Evolutionary conservation across 92 coral and sea anemone species (phyloP).

Genomic region (Plumapathes pennacea): DNA sequence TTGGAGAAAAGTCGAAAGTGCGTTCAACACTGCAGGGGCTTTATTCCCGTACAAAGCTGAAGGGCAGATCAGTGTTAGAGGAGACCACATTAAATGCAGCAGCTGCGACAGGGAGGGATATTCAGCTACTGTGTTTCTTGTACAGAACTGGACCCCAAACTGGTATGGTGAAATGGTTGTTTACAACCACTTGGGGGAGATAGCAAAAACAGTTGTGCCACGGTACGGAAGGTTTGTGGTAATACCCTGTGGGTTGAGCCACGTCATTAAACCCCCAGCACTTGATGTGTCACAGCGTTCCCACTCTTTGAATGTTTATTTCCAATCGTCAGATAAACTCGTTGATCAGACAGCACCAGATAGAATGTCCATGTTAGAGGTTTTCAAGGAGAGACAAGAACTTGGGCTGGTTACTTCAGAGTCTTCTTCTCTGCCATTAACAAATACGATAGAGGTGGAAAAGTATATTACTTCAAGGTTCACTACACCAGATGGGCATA

Average conservation of each 20-base stretch:
- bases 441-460: conserved; percentile 16
- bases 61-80: conserved; percentile 51
- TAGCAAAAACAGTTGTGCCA: conserved; percentile 61
- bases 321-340: conserved; percentile 11
- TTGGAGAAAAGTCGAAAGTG: conserved; percentile 21
- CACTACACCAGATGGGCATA: conserved; percentile 49
- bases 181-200: conserved; percentile 59
- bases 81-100: conserved; percentile 45
- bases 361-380: no score
- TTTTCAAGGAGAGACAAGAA: no score
- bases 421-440: neutral
- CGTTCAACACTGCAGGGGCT: no score
- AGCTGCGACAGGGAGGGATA: neutral
- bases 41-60: conserved; percentile 11
- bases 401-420: no score
- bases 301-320: conserved; percentile 36
- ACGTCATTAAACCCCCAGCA: conserved; percentile 68
- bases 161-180: conserved; percentile 68
- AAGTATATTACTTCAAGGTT: conserved; percentile 56
- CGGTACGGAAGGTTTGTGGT: conserved; percentile 58
- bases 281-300: conserved; percentile 36
- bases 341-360: neutral
- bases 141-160: conserved; percentile 58
- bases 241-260: conserved; percentile 41
- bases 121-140: conserved; percentile 40